phyloP scores from a whole-genome alignment of 2,113 vertebrate species.

The Carlito syrichta region DNA sequence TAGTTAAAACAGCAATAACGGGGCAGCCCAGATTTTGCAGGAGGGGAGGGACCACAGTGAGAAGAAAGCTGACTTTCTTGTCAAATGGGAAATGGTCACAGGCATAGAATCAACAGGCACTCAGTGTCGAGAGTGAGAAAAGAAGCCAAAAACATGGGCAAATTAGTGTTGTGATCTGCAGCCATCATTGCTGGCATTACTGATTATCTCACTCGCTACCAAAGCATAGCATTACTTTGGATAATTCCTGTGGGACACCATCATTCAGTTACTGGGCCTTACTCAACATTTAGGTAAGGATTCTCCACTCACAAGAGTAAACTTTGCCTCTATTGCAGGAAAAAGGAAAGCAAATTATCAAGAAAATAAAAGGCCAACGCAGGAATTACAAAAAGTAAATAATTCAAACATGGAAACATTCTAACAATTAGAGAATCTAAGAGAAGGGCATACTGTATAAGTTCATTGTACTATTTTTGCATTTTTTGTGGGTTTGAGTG shows the following conservation, averaged over 20 bases:
- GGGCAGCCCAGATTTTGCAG: not conserved
- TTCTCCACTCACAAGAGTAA: not conserved
- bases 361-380: no score
- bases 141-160: not conserved
- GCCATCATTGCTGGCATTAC: not conserved
- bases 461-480: no score
- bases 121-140: not conserved
- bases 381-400: no score
- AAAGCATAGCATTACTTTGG: no score
- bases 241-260: not conserved
- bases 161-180: not conserved
- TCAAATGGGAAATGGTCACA: not conserved
- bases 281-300: not conserved
- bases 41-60: not conserved
- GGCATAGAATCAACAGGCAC: no score
- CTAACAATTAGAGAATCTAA: no score
- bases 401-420: no score
- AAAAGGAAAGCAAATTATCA: no score
- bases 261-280: not conserved
- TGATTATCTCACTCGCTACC: not conserved
- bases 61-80: not conserved
- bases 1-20: not conserved
- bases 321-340: no score
- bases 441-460: no score
- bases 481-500: no score